Base-by-base conservation (phyloP, 2,888 invertebrate genomes). In the Tenthredo amoena region DNA sequence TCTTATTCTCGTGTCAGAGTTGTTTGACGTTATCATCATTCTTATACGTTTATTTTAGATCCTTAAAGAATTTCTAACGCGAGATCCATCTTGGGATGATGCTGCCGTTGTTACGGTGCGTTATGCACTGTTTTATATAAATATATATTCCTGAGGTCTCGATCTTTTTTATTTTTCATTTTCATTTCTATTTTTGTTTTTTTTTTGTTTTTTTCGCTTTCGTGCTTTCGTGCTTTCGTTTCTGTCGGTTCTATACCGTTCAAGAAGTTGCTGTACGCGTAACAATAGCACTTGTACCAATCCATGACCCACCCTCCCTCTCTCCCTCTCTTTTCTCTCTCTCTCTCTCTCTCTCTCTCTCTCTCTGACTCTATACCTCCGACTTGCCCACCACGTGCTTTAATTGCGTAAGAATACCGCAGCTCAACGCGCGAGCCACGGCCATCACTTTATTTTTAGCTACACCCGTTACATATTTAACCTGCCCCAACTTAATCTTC, bases 361-460 rank as follows among this genome's bases (percentile, higher is more conserved):
- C 9, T 62, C 21, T 62, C 21, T 26, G 47, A 47, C 12, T 62
- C 21, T 62, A 62, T 62, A 26, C 9, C 10, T 62, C 62, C 34
- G 10, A 26, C 68, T 68, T 62, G 62, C 15, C 34, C 68, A 68
- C 68, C 68, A 68, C 68, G 68, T 68, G 68, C 68, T 26, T 62
- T 62, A 26, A 62, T 62, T 62, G 62, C 62, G 62, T 62, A 62
- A 62, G 62, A 55, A 55, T 55, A 55, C 55, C 26, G 12, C 62
- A 62, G 10, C 62, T 62, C 21, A 10, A 62, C 62, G 21, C 62
- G 62, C 68, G 31, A 31, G 31, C 68, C 68, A 90, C 89, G 92
- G 90, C 92, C 93, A 92, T 93, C 93, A 91, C 87, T 91, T 91
- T 93, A 93, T 93, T 93, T 92, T 92, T 92, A 93, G 90, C 89